Base-by-base conservation (phyloP, 2,888 invertebrate genomes). In the Meiosimyza platycephala region DNA sequence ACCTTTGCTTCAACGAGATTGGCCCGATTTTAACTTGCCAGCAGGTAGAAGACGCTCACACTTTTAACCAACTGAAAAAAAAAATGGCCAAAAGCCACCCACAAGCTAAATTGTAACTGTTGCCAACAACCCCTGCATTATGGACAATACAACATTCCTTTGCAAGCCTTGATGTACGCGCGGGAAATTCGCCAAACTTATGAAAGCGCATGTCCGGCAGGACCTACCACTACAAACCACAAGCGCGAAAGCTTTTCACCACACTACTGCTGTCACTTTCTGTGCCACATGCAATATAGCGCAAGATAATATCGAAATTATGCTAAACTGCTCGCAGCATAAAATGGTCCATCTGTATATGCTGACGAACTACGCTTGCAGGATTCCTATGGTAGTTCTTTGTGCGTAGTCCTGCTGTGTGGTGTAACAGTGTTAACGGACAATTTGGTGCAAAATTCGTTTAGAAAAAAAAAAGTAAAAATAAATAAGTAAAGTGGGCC, bases 321-420 rank as follows among this genome's bases (percentile, higher is more conserved):
- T 80, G 76, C 72, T 78, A 28, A 48, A 72, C 70, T 67, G 71
- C 66, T 69, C 66, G 72, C 71, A 79, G 78, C 80, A 81, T 78
- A 80, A 80, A 79, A 77, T 82, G 81, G 80, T 83, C 84, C 84
- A 78, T 74, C 66, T 72, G 74, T 78, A 78, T 80, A 80, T 80
- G 79, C 78, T 77, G 76, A 76, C 78, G 77, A 79, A 54, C 70
- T 59, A 59, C 59, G 48, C 78, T 80, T 76, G 79, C 79, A 79
- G 79, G 83, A 81, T 79, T 79, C 78, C 77, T 77, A 78, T 77
- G 80, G 82, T 85, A 85, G 85, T 86, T 81, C 82, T 85, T 85
- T 84, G 84, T 83, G 83, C 82, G 83, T 84, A 82, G 85, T 85
- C 85, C 85, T 84, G 84, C 85, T 79, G 82, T 81, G 82, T 80